Conservation (phyloP, 2,888 invertebrate genomes). For the Nomada hirtipes region DNA sequence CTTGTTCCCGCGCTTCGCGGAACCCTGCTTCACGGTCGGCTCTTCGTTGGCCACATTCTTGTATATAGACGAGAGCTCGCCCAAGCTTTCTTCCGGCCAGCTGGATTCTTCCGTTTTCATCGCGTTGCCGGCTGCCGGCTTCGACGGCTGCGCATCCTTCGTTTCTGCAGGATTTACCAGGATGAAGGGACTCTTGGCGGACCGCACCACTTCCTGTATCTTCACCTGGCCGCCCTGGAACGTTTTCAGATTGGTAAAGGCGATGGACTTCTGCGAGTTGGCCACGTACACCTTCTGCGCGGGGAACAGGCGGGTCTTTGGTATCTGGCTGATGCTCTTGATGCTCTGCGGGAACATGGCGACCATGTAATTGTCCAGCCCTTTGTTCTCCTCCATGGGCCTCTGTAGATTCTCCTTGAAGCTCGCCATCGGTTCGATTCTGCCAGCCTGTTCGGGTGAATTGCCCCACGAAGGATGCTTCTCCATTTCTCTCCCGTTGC, state of each 20-base stretch:
- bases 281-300: conserved; percentile 51
- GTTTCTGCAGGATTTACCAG: conserved; percentile 68
- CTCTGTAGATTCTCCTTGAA: conserved; percentile 22
- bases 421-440: background rate
- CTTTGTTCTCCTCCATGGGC: conserved; percentile 9
- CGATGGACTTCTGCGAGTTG: conserved; percentile 42
- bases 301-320: conserved; percentile 37
- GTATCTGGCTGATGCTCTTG: conserved; percentile 18
- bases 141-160: conserved; percentile 31
- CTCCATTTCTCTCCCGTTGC: background rate
- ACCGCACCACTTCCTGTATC: conserved; percentile 68
- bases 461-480: background rate
- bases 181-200: conserved; percentile 67
- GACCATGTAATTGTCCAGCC: conserved; percentile 13
- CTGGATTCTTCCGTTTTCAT: conserved; percentile 65
- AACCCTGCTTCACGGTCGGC: background rate
- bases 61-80: conserved; percentile 74
- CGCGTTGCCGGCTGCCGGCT: conserved; percentile 21
- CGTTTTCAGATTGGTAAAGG: conserved; percentile 49
- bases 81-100: conserved; percentile 70
- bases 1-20: conserved; percentile 28
- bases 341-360: conserved; percentile 18
- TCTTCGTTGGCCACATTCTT: conserved; percentile 64
- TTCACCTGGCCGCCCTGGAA: conserved; percentile 62
- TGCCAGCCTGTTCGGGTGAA: background rate